A percentile compares a stretch with the other conserved stretches of the same genome.
Evolutionary conservation across 2,113 vertebrate genomes (phyloP).

Genomic region (Centropus unirufus): DNA sequence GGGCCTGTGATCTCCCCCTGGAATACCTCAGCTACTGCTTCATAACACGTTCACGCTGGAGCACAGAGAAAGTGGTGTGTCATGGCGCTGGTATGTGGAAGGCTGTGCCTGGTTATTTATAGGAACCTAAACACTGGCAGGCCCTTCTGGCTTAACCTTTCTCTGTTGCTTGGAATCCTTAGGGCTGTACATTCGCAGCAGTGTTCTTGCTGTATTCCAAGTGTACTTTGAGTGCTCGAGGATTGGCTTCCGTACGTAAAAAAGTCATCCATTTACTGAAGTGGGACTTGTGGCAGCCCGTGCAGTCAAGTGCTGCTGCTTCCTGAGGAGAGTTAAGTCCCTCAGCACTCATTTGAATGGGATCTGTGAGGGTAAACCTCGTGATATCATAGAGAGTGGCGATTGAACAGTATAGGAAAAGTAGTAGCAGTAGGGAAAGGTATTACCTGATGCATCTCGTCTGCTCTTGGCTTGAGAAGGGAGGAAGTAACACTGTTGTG

Average conservation of each 20-base stretch:
- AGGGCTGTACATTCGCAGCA: slow-evolving; percentile 6
- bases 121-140: slow-evolving; percentile 48
- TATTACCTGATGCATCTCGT: background rate
- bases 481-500: background rate
- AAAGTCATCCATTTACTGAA: background rate
- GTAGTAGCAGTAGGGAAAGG: background rate
- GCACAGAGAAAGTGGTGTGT: slow-evolving; percentile 32
- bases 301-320: background rate
- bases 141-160: slow-evolving; percentile 67
- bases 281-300: background rate
- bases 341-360: background rate
- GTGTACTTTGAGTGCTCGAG: slow-evolving; percentile 13
- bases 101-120: slow-evolving; percentile 61
- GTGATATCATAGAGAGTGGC: background rate
- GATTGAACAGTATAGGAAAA: background rate
- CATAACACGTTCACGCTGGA: background rate
- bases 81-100: slow-evolving; percentile 42
- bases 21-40: background rate
- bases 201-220: slow-evolving; percentile 10
- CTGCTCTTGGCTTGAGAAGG: background rate
- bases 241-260: background rate
- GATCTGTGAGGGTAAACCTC: background rate
- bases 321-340: background rate
- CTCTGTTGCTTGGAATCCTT: slow-evolving; percentile 51
- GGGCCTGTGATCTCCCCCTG: background rate